Evolutionary conservation across 2,888 invertebrate species (phyloP).

Genomic region (Osmoderma eremita): DNA sequence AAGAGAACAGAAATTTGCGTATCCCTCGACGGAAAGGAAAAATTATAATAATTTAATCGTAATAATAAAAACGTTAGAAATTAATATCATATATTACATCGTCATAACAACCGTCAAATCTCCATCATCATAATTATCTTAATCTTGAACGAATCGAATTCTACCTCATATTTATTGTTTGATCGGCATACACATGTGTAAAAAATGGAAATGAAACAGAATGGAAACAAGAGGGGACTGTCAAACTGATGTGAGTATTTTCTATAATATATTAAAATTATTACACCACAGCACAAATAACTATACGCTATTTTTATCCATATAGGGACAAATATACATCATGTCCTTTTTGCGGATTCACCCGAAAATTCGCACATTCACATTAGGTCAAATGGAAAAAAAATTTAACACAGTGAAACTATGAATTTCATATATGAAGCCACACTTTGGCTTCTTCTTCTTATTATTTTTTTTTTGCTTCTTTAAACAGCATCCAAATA

Average conservation of each 20-base stretch:
- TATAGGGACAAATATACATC: conserved; percentile 66
- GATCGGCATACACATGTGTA: conserved; percentile 14
- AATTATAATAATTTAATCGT: conserved; percentile 54
- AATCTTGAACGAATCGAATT: conserved; percentile 26
- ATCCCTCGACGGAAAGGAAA: conserved; percentile 54
- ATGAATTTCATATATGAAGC: conserved; percentile 53
- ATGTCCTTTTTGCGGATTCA: conserved; percentile 60
- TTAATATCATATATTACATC: conserved; percentile 44
- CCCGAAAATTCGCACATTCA: conserved; percentile 47
- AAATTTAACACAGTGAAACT: conserved; percentile 53
- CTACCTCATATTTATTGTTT: conserved; percentile 34
- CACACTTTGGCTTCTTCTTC: conserved; percentile 51
- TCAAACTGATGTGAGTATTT: conserved; percentile 61
- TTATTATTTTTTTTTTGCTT: conserved; percentile 25
- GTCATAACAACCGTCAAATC: conserved; percentile 2
- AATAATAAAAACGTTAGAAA: conserved; percentile 46
- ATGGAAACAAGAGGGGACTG: conserved; percentile 44
- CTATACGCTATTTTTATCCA: conserved; percentile 64
- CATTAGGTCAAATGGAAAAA: conserved; percentile 1
- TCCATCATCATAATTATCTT: conserved; percentile 22
- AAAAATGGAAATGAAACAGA: conserved; percentile 43
- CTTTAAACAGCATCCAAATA: conserved; percentile 21
- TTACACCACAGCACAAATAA: conserved; percentile 67
- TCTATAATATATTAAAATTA: conserved; percentile 61
- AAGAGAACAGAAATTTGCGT: conserved; percentile 43